Base-by-base conservation (phyloP, 2,888 invertebrate species). In the Phaonia tiefii region DNA sequence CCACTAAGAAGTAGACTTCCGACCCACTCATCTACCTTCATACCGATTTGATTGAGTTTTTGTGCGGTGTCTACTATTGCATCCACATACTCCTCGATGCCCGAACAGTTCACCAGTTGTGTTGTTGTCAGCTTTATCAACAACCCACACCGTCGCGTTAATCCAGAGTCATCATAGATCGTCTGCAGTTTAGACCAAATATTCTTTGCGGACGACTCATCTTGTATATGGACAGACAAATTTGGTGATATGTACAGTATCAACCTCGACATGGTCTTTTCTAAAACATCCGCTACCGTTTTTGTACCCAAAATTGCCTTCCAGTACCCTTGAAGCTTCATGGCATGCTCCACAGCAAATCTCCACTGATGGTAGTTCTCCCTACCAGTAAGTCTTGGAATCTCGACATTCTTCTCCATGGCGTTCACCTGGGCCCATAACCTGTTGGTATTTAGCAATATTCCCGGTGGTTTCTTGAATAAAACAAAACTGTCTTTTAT, bases 241-340 rank as follows among this genome's bases (percentile, higher is more conserved):
- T 66, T 65, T 1, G 71, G 44, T 8, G 77, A 70, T 13, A 79
- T 74, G 11, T 65, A 74, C 11, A 75, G 26, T 3, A 75, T 66
- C 20, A 72, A 49, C 20, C 75, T 75, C 7, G 71, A 75, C 26
- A 51, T 75, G 44, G 74, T 63, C 42, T 63, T 79, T 17, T 75
- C 75, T 3, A 39, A 44, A 13, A 42, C 26, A n/a, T 26, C 17
- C 1, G 1, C 51, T 0, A 46, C 15, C 11, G 13, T 0, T 1
- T 67, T 67, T 0, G 58, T 77, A n/a, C 67, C 74, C 1, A 51
- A 13, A 25, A 76, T 26, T 7, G 71, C 42, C 26, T 76, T 71
- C 80, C 56, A 76, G 39, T 54, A 80, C 0, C 75, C 79, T 49
- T 79, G 79, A 25, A 79, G 31, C 60, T 71, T 80, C 54, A 80